These are phyloP conservation scores for Listronotus oregonensis DNA, from an alignment of 1,140 invertebrate species.

Conservation along the genomic window DNA sequence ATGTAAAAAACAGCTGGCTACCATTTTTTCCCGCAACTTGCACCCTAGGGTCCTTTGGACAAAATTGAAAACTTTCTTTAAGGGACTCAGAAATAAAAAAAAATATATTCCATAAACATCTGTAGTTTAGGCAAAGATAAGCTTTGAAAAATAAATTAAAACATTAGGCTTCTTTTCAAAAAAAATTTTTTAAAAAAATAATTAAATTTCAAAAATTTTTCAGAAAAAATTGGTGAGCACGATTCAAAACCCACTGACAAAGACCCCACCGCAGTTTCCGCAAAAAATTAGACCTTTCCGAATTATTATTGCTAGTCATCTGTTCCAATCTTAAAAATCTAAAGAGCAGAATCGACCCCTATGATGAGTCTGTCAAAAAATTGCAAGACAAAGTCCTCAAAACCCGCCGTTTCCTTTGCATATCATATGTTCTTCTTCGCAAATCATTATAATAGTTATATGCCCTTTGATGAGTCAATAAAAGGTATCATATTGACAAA, in stretches of 20 bases:
- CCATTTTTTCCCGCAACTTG: slow-evolving; percentile 80
- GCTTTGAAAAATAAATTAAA: too few relatives aligned
- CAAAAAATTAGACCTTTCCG: slow-evolving; percentile 71
- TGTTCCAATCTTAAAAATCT: slow-evolving; percentile 69
- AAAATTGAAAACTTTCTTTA: slow-evolving; percentile 76
- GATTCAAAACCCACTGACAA: slow-evolving; percentile 68
- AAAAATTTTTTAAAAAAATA: too few relatives aligned
- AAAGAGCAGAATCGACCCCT: slow-evolving; percentile 74
- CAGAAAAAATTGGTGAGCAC: slow-evolving; percentile 65
- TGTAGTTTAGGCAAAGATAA: too few relatives aligned
- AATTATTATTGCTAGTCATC: slow-evolving; percentile 59
- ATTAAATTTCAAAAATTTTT: slow-evolving; percentile 35
- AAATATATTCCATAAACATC: too few relatives aligned
- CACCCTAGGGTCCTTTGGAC: slow-evolving; percentile 78
- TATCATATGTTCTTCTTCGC: slow-evolving; percentile 75
- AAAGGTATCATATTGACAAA: slow-evolving; percentile 79
- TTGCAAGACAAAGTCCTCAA: slow-evolving; percentile 88
- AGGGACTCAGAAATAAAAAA: slow-evolving; percentile 64
- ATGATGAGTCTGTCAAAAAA: slow-evolving; percentile 80
- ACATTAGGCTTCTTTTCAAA: too few relatives aligned
- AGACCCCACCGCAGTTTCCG: slow-evolving; percentile 72
- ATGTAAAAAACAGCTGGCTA: slow-evolving; percentile 71
- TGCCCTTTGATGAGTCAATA: slow-evolving; percentile 83
- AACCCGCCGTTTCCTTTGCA: slow-evolving; percentile 80
- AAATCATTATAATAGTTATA: slow-evolving; percentile 65